A percentile compares a stretch with the other conserved stretches of the same genome.
Conservation (phyloP, 1,140 invertebrate genomes). For the Leptoteleia sp. region DNA sequence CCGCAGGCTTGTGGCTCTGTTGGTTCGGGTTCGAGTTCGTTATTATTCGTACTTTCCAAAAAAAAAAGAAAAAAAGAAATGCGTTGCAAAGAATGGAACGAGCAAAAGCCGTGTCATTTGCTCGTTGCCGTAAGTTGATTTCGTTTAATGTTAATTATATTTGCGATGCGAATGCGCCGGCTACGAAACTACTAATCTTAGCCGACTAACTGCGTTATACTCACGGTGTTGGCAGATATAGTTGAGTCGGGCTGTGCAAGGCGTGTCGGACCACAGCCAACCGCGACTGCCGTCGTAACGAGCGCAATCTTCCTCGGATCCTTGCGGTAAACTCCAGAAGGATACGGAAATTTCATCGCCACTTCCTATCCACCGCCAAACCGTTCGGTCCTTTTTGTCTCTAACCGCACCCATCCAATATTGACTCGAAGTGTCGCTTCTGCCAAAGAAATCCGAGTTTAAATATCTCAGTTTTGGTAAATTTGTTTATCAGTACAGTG, state of each 20-base stretch:
- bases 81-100: not conserved
- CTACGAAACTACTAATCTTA: not conserved
- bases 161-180: not conserved
- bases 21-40: constrained; percentile 26
- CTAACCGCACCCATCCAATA: constrained; percentile 97
- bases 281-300: constrained; percentile 95
- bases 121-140: not conserved
- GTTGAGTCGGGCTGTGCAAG: constrained; percentile 92
- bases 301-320: constrained; percentile 90
- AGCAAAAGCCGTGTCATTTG: constrained; percentile 1
- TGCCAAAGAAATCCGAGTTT: too few species aligned
- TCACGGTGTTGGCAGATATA: constrained; percentile 97
- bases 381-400: constrained; percentile 88
- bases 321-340: constrained; percentile 94
- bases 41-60: constrained; percentile 53
- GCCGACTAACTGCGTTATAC: constrained; percentile 68
- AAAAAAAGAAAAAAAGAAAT: too few species aligned
- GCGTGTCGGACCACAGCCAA: constrained; percentile 97
- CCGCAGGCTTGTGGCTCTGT: constrained; percentile 94
- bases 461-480: too few species aligned
- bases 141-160: constrained; percentile 17
- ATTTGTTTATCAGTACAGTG: too few species aligned
- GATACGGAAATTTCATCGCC: constrained; percentile 94
- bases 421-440: constrained; percentile 93
- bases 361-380: constrained; percentile 93